Evolutionary conservation across 2,113 vertebrate genomes (phyloP).

Genomic region (Hemiscyllium ocellatum): DNA sequence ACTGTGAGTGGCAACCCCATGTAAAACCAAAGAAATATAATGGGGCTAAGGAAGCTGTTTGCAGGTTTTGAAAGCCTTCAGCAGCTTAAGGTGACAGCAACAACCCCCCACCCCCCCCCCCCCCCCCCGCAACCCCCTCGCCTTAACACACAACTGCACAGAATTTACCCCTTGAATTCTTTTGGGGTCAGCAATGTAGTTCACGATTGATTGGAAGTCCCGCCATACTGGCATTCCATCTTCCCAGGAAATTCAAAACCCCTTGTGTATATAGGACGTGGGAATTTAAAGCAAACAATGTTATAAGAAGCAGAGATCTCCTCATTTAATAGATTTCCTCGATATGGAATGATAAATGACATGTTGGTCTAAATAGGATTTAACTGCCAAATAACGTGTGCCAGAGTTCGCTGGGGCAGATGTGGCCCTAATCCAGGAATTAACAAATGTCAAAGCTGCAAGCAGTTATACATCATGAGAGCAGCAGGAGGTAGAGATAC

Average conservation of each 20-base stretch:
- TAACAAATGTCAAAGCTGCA: slow-evolving; percentile 10
- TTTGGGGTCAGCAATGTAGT: background rate
- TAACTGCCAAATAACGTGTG: background rate
- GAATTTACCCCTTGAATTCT: background rate
- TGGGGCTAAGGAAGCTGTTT: background rate
- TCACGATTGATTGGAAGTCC: background rate
- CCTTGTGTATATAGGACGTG: background rate
- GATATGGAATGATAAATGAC: background rate
- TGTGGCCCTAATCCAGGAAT: background rate
- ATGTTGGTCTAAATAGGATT: background rate
- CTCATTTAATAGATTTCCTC: background rate
- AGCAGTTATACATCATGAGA: background rate
- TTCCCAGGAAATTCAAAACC: background rate
- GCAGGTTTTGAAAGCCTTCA: background rate
- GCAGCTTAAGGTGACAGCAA: background rate
- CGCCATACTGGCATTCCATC: background rate
- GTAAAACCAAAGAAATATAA: background rate
- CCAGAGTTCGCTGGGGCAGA: background rate
- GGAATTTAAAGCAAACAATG: background rate
- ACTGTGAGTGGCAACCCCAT: background rate
- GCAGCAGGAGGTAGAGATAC: background rate
- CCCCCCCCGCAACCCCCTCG: too few relatives aligned
- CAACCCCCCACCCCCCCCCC: too few relatives aligned
- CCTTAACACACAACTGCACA: background rate
- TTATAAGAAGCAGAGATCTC: background rate